Evolutionary conservation across 2,113 vertebrate genomes (phyloP), one percentile per base, ranked within the genome.

Genomic region (Lota lota): DNA sequence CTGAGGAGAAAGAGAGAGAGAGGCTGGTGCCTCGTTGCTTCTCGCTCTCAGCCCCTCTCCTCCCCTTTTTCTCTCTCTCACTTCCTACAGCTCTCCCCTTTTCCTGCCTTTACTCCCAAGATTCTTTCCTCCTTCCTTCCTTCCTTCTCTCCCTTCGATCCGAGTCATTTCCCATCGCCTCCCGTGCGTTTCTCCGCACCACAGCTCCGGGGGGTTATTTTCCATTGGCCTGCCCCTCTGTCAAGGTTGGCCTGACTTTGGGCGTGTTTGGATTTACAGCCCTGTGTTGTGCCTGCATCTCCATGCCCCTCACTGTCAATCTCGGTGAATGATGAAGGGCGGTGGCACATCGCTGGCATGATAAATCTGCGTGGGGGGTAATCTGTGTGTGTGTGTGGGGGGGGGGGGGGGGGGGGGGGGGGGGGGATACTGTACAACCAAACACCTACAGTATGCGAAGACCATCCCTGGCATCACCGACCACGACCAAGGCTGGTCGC

Each of bases 231-330:
- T 82, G 87, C 79, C 87, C 40, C 85, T 85, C 79, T 74, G 79
- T 85, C 84, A 88, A 88, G 86, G 86, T 88, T 87, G 79, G 75
- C 71, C 77, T 84, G 89, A 88, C 89, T 88, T 90, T 86, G 83
- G 79, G 82, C 51, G 76, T 79, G 80, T 83, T 47, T 84, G 79
- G 81, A 89, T 88, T 89, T 89, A 88, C 86, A 84, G 79, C 84
- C 75, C 69, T 33, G 68, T 84, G 80, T 65, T 47, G 72, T 62
- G 75, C 75, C 84, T 85, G 80, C 83, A 79, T 79, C 74, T 79
- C 72, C 24, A 75, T 86, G 83, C 86, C 86, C 40, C 83, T 85
- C 89, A 57, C 83, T 88, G 88, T 88, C 88, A 89, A 88, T 88
- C 84, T 79, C 24, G 10, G 78, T 87, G 82, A 86, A 75, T 83